phyloP scores from a whole-genome alignment of 2,888 invertebrate genomes.

The Aspidiotus rigidus region DNA sequence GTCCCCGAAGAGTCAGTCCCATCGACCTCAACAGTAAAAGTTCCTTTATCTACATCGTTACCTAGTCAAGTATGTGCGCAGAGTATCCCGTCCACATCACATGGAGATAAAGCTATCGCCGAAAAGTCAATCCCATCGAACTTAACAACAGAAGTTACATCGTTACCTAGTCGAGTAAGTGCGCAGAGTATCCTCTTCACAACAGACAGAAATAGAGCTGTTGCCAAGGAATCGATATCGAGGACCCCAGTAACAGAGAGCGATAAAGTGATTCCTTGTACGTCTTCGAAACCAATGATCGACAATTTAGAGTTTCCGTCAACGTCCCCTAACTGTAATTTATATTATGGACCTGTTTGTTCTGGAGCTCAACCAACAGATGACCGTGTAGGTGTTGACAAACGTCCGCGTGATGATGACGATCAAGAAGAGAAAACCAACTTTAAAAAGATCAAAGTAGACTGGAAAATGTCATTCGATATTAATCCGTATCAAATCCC shows the following conservation, averaged over 20 bases:
- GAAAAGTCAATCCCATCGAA: not conserved
- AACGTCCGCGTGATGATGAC: not conserved
- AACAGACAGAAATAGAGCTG: not conserved
- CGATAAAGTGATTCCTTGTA: not conserved
- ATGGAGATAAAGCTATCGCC: not conserved
- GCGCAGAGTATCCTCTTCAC: not conserved
- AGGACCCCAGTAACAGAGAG: not conserved
- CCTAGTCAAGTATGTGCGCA: not conserved
- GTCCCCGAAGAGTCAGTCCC: not conserved
- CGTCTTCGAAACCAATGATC: not conserved
- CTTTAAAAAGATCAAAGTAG: constrained; percentile 8
- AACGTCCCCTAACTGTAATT: no score
- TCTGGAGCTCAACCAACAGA: no score
- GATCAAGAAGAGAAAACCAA: not conserved
- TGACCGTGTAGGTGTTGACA: no score
- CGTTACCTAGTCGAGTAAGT: no score
- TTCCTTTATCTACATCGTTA: no score
- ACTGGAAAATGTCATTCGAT: not conserved
- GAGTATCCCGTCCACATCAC: not conserved
- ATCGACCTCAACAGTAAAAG: no score
- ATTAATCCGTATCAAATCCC: not conserved
- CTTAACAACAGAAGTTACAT: no score
- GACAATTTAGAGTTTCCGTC: no score
- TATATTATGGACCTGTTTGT: no score
- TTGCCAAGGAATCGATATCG: no score